These are phyloP conservation scores for Ptilonorhynchus violaceus DNA, from an alignment of 2,113 vertebrate genomes.

Conservation along the genomic window DNA sequence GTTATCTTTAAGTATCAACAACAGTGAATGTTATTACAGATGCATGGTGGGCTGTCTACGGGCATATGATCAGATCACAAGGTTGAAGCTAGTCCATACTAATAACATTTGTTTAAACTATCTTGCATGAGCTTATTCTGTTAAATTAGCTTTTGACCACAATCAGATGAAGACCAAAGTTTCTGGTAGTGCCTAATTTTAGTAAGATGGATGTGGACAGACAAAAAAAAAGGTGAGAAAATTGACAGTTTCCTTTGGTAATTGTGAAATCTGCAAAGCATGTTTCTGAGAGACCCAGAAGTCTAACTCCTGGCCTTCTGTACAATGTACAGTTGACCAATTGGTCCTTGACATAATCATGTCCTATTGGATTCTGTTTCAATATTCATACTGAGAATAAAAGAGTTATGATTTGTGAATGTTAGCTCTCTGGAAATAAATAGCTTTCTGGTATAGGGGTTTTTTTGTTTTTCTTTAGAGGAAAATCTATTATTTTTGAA, in stretches of 20 bases:
- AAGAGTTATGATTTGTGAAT: not conserved
- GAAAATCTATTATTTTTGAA: not conserved
- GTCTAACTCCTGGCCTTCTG: not conserved
- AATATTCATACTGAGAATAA: not conserved
- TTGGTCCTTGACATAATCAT: not conserved
- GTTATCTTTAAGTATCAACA: slow-evolving; percentile 22
- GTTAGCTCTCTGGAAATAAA: not conserved
- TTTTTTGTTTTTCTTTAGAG: not conserved
- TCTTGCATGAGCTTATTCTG: not conserved
- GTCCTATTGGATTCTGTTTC: not conserved
- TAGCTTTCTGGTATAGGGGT: not conserved
- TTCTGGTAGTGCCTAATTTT: not conserved
- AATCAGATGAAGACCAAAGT: not conserved
- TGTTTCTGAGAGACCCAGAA: not conserved
- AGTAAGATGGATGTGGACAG: not conserved
- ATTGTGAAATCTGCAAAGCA: not conserved
- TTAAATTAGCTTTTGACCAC: not conserved
- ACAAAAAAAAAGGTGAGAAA: not conserved
- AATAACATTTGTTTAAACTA: not conserved
- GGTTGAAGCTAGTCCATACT: not conserved
- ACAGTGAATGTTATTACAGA: not conserved
- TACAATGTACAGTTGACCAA: not conserved
- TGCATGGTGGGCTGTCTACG: not conserved
- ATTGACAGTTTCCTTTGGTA: not conserved
- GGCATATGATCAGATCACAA: not conserved